Percentiles rank a stretch among this genome's conserved stretches.
These are phyloP conservation scores for Lordiphosa clarofinis DNA, from an alignment of 1,140 invertebrate genomes.

Conservation along the genomic window DNA sequence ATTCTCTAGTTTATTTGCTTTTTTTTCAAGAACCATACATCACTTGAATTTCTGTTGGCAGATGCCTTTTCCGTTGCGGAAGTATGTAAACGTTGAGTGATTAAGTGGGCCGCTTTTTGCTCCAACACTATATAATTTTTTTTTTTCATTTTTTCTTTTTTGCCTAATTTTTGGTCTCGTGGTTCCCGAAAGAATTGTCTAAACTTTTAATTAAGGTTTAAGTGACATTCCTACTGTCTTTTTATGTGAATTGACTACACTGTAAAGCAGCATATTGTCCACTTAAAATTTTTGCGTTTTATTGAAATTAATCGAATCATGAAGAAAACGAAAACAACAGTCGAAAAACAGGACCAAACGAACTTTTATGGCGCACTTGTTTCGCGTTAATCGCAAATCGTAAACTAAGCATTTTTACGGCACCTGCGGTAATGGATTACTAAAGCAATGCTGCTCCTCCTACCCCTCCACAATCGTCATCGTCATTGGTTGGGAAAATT, in stretches of 20 bases:
- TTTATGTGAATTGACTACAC: conserved; percentile 9
- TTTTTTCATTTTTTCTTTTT: conserved; percentile 20
- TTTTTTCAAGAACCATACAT: conserved; percentile 34
- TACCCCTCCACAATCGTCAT: conserved; percentile 45
- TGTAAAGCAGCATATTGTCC: conserved; percentile 11
- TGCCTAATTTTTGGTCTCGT: conserved; percentile 45
- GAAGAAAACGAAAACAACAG: conserved; percentile 4
- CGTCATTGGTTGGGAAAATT: conserved; percentile 66
- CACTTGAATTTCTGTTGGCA: conserved; percentile 64
- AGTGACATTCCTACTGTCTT: not conserved
- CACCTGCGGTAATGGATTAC: conserved; percentile 76
- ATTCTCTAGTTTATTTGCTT: not conserved
- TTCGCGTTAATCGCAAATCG: conserved; percentile 76
- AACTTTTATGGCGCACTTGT: conserved; percentile 72
- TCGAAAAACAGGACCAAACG: conserved; percentile 42
- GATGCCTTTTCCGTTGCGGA: conserved; percentile 27
- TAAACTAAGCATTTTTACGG: conserved; percentile 77
- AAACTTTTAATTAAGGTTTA: conserved; percentile 8
- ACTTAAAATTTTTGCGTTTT: conserved; percentile 56
- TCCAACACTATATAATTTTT: conserved; percentile 42
- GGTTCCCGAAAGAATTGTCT: not conserved
- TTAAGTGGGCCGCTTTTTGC: conserved; percentile 69
- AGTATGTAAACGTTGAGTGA: conserved; percentile 67
- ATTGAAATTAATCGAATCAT: conserved; percentile 74
- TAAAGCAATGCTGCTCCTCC: conserved; percentile 32